Conservation (phyloP, 1,140 invertebrate genomes). For the Leptoteleia sp. region DNA sequence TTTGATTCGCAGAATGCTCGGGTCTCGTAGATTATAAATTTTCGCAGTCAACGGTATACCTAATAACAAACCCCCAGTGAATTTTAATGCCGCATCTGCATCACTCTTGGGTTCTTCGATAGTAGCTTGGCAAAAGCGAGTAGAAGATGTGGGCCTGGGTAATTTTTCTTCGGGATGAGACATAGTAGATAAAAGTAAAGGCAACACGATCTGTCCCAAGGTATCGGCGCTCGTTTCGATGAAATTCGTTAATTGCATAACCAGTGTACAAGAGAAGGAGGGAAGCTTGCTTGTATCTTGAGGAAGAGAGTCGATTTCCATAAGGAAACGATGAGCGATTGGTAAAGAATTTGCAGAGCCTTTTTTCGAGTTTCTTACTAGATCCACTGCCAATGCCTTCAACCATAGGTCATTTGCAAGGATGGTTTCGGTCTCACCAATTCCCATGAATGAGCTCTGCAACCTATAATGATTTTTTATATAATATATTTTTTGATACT, state of each 20-base stretch:
- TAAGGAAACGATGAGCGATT: conserved; percentile 84
- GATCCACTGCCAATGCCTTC: conserved; percentile 90
- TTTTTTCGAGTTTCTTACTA: conserved; percentile 87
- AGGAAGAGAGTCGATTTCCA: conserved; percentile 83
- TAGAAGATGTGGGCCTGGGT: conserved; percentile 75
- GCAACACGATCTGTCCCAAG: conserved; percentile 89
- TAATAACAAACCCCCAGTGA: conserved; percentile 94
- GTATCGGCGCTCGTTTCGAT: conserved; percentile 93
- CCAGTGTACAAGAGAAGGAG: conserved; percentile 89
- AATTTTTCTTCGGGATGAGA: conserved; percentile 78
- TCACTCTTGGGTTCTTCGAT: conserved; percentile 93
- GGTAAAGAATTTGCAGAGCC: conserved; percentile 84
- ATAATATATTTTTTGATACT: too few species aligned
- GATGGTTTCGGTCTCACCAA: conserved; percentile 87
- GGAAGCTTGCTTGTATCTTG: conserved; percentile 76
- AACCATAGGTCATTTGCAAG: conserved; percentile 92
- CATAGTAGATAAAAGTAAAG: conserved; percentile 75
- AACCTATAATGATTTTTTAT: too few species aligned
- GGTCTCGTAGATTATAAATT: conserved; percentile 89
- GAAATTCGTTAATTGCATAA: conserved; percentile 88
- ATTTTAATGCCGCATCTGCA: conserved; percentile 93
- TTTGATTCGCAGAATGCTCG: conserved; percentile 88
- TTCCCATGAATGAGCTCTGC: conserved; percentile 91
- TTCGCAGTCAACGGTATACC: conserved; percentile 93
- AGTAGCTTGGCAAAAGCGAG: conserved; percentile 85